phyloP scores from a whole-genome alignment of 2,797 vertebrate species.

The Premnoplex brunnescens region DNA sequence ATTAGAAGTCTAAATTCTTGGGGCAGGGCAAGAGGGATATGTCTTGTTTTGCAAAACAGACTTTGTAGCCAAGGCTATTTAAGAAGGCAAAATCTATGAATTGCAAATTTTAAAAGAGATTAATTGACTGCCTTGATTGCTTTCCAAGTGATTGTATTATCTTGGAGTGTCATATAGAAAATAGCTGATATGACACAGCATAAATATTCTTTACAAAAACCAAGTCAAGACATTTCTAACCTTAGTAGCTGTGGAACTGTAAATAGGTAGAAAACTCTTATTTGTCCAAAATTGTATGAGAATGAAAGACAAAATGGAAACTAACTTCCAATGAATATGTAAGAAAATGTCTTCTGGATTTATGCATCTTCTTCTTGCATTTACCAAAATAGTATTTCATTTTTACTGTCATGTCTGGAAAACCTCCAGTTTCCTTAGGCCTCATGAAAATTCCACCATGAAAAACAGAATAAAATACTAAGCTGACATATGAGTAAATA shows the following conservation, averaged over 20 bases:
- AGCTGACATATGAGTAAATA: slow-evolving; percentile 39
- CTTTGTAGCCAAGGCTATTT: neutral
- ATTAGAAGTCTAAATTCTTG: neutral
- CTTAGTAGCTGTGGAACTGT: neutral
- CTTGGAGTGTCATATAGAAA: neutral
- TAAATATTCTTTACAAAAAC: neutral
- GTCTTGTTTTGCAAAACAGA: neutral
- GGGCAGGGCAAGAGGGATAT: neutral
- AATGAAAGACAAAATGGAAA: slow-evolving; percentile 5
- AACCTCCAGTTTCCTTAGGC: slow-evolving; percentile 13
- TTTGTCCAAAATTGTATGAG: neutral
- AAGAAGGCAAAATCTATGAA: neutral
- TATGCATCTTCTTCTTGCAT: neutral
- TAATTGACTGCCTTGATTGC: neutral
- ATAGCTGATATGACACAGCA: neutral
- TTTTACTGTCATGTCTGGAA: slow-evolving; percentile 17
- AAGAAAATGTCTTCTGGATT: neutral
- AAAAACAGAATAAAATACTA: slow-evolving; percentile 6
- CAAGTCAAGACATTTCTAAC: neutral
- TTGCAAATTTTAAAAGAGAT: neutral
- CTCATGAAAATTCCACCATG: neutral
- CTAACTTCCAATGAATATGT: neutral
- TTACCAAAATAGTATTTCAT: neutral
- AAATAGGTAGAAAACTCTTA: neutral
- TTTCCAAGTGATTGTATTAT: slow-evolving; percentile 18